phyloP scores from a whole-genome alignment of 2,113 vertebrate species.

The Notarius quadriscutis region DNA sequence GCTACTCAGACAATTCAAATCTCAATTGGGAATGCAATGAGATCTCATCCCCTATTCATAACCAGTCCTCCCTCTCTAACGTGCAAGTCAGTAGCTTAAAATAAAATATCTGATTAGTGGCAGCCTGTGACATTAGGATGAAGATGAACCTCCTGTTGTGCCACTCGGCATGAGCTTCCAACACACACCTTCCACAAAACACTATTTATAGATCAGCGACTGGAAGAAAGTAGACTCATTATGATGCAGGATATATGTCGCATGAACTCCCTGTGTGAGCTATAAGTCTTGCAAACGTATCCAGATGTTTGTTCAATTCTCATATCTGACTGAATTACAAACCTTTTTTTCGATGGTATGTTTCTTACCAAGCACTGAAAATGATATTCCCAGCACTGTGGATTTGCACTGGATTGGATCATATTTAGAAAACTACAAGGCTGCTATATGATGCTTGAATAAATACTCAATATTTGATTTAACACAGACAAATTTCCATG shows the following conservation, averaged over 20 bases:
- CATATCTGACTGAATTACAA: neutral
- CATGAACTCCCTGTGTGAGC: neutral
- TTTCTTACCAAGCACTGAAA: neutral
- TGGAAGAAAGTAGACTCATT: neutral
- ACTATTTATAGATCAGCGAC: slow-evolving; percentile 37
- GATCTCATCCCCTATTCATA: slow-evolving; percentile 42
- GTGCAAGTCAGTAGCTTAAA: slow-evolving; percentile 54
- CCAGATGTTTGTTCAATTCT: neutral
- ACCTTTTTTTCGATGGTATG: neutral
- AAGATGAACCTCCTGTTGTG: slow-evolving; percentile 45
- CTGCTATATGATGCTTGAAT: neutral
- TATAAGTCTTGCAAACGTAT: neutral
- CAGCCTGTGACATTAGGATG: slow-evolving; percentile 23
- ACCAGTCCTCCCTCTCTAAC: slow-evolving; percentile 47
- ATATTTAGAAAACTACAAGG: neutral
- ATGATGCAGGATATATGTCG: neutral
- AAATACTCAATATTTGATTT: neutral
- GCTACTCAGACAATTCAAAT: neutral
- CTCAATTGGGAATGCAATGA: slow-evolving; percentile 3
- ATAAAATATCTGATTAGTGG: slow-evolving; percentile 58
- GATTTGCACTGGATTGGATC: neutral
- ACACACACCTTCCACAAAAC: slow-evolving; percentile 34
- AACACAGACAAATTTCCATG: neutral
- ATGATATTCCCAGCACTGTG: neutral
- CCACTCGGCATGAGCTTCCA: slow-evolving; percentile 15